Evolutionary conservation across 2,888 invertebrate species (phyloP).

Genomic region (Heteropelma amictum): DNA sequence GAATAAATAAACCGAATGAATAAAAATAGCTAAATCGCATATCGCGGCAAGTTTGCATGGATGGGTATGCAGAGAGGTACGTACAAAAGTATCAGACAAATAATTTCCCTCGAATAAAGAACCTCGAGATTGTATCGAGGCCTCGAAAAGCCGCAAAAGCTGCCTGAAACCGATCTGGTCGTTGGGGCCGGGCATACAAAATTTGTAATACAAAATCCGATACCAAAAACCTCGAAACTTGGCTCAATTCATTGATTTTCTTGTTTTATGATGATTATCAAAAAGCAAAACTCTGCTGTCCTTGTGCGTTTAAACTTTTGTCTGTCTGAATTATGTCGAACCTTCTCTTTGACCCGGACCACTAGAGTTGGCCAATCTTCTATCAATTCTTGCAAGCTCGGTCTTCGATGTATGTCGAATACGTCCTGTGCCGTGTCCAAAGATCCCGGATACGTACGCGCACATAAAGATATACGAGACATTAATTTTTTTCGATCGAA

Average conservation of each 20-base stretch:
- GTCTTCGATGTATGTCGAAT: slow-evolving; percentile 84
- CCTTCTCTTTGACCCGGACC: slow-evolving; percentile 84
- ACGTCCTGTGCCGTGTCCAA: slow-evolving; percentile 82
- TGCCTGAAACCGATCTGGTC: slow-evolving; percentile 50
- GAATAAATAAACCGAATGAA: no score
- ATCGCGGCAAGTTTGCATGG: background rate
- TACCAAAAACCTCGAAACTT: slow-evolving; percentile 28
- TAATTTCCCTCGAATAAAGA: slow-evolving; percentile 8
- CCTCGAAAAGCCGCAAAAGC: slow-evolving; percentile 45
- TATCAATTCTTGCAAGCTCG: slow-evolving; percentile 85
- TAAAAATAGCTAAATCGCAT: background rate
- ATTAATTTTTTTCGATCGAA: slow-evolving; percentile 32
- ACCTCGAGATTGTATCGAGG: slow-evolving; percentile 46
- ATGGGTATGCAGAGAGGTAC: slow-evolving; percentile 1
- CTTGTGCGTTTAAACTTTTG: slow-evolving; percentile 37
- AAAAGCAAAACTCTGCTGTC: slow-evolving; percentile 43
- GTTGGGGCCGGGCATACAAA: slow-evolving; percentile 41
- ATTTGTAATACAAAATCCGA: slow-evolving; percentile 22
- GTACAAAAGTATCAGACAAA: background rate
- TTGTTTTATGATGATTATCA: slow-evolving; percentile 6
- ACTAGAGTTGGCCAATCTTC: slow-evolving; percentile 89
- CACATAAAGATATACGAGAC: slow-evolving; percentile 42
- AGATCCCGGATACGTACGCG: slow-evolving; percentile 55
- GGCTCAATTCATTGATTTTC: slow-evolving; percentile 23
- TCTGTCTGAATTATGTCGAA: slow-evolving; percentile 76